Evolutionary conservation across 2,113 vertebrate genomes (phyloP).

Genomic region (Phalacrocorax pelagicus): DNA sequence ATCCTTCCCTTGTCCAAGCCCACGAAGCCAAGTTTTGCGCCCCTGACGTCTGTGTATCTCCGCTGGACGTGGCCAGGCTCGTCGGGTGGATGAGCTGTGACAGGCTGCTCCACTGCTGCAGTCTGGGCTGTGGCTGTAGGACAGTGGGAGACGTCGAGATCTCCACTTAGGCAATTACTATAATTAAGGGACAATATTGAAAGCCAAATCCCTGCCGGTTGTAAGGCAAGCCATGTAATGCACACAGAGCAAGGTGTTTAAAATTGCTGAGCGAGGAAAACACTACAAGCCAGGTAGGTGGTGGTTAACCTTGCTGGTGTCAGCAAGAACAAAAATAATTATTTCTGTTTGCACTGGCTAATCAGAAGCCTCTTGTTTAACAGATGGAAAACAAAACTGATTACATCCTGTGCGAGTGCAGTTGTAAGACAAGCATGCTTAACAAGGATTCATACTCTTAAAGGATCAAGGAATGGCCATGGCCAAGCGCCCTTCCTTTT

Average conservation of each 20-base stretch:
- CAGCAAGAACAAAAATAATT: not conserved
- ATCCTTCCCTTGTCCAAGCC: not conserved
- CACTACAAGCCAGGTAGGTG: fast-evolving
- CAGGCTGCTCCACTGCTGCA: not conserved
- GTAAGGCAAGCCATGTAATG: not conserved
- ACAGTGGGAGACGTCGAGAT: not conserved
- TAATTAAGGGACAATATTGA: conserved; percentile 30
- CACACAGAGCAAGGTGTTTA: not conserved
- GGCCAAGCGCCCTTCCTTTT: conserved; percentile 52
- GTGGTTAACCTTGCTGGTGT: not conserved
- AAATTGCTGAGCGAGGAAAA: not conserved
- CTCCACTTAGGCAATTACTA: conserved; percentile 41
- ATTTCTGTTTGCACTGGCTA: not conserved
- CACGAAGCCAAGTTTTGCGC: not conserved
- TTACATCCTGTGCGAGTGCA: not conserved
- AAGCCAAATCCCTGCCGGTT: not conserved
- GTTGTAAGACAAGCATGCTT: conserved; percentile 44
- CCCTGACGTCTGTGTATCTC: fast-evolving
- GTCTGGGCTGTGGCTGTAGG: not conserved
- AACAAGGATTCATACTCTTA: conserved; percentile 56
- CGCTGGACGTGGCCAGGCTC: not conserved
- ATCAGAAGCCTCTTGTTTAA: conserved; percentile 1
- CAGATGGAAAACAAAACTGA: conserved; percentile 43
- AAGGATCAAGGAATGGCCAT: conserved; percentile 33
- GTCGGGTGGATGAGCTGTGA: not conserved